Evolutionary conservation across 2,797 vertebrate species (phyloP), one percentile per base, ranked within the genome.

Genomic region (Coccyzus lansbergi): DNA sequence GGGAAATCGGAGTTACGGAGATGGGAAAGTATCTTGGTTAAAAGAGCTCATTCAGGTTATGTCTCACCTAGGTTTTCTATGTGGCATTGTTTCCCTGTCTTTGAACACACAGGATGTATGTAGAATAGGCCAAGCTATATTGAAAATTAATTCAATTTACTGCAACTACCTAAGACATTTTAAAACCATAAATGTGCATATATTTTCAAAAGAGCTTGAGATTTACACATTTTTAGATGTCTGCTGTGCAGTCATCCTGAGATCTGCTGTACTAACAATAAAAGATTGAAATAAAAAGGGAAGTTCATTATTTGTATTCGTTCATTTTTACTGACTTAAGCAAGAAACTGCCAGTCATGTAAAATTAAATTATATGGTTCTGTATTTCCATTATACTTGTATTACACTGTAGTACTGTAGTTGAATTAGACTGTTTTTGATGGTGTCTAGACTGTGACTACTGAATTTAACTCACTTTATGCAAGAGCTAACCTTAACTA

Each of bases 381-480:
- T 91, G 78, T 96, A 95, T 96, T 95, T 94, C 90, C 69, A 83
- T 96, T 96, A 74, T 87, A 93, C 90, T 94, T 94, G 70, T 92
- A 94, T 94, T 93, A 53, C 78, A 74, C 48, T 90, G 42, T 90
- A 80, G 90, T 94, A 53, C 81, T 92, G 86, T 94, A 90, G 74
- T 89, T 95, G 91, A 93, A 92, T 94, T 91, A 89, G 81, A 76
- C 83, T 89, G 67, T 95, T 95, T 96, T 94, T 92, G 91, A 69
- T 68, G 88, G 83, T 65, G 90, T 80, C 78, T 93, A 86, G 88
- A 93, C 88, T 87, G 92, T 78, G 88, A 89, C 84, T 91, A 60
- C 86, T 85, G 86, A 91, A 91, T 93, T 94, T 94, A 90, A 69
- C 76, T 93, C 75, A 55, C 84, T 93, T 94, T 93, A 85, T 15